A percentile compares a stretch with the other conserved stretches of the same genome.
Conservation (phyloP, 2,113 vertebrate genomes). For the Columba livia region DNA sequence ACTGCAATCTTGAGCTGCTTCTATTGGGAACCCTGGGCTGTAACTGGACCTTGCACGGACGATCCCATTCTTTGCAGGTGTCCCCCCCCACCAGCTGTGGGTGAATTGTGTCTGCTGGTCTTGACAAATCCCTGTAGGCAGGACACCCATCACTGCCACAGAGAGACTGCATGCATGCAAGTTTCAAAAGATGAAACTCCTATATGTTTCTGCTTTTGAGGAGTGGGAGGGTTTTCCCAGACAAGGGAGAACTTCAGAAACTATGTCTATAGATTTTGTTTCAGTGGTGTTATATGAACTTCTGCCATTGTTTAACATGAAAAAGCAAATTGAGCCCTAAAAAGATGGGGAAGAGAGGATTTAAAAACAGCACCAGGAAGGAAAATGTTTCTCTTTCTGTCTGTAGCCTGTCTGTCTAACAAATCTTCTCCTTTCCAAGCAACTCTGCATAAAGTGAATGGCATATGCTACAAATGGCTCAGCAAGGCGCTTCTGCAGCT, state of each 20-base stretch:
- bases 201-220: background rate
- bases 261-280: background rate
- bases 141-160: background rate
- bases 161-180: background rate
- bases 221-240: background rate
- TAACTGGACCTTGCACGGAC: rapidly evolving
- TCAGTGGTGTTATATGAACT: background rate
- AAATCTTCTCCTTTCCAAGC: background rate
- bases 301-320: background rate
- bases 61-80: background rate
- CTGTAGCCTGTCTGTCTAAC: background rate
- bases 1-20: background rate
- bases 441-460: background rate
- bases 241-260: background rate
- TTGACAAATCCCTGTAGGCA: background rate
- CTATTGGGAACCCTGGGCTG: background rate
- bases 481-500: conserved; percentile 27
- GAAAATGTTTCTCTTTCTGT: background rate
- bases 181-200: background rate
- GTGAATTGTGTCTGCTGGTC: background rate
- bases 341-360: background rate
- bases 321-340: background rate
- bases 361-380: background rate
- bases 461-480: background rate
- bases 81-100: too few relatives aligned